Conservation (phyloP, 35 echinoderm and acorn worm genomes). For the Hemicentrotus pulcherrimus region DNA sequence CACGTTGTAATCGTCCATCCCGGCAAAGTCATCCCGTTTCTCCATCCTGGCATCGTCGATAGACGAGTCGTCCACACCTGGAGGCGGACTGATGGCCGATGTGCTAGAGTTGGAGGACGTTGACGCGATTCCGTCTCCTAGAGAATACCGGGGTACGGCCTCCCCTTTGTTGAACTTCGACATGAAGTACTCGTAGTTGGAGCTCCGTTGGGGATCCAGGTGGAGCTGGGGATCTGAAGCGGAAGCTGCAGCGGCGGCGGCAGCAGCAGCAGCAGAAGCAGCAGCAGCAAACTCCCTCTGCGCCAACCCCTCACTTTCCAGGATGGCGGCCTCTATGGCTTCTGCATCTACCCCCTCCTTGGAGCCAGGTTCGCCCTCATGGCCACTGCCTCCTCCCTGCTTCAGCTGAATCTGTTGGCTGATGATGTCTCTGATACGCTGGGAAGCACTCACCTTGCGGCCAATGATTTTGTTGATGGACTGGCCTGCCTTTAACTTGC, state of each 20-base stretch:
- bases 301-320: background rate
- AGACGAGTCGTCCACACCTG: background rate
- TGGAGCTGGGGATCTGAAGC: slow-evolving; percentile 4
- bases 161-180: slow-evolving; percentile 61
- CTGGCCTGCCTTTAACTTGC: slow-evolving; percentile 88
- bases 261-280: background rate
- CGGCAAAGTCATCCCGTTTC: background rate
- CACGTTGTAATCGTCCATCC: background rate
- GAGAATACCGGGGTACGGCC: background rate
- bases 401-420: slow-evolving; percentile 76
- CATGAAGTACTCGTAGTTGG: slow-evolving; percentile 70
- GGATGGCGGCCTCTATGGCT: slow-evolving; percentile 44
- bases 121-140: slow-evolving; percentile 25
- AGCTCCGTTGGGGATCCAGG: slow-evolving; percentile 40
- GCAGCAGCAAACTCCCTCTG: background rate
- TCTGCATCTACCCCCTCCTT: slow-evolving; percentile 10
- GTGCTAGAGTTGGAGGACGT: slow-evolving; percentile 51
- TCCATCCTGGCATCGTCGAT: slow-evolving; percentile 14
- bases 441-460: slow-evolving; percentile 65
- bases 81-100: slow-evolving; percentile 40
- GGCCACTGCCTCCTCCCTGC: slow-evolving; percentile 50
- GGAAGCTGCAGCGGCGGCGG: background rate
- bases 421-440: slow-evolving; percentile 76
- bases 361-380: slow-evolving; percentile 26
- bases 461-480: slow-evolving; percentile 88